Evolutionary conservation across 2,888 invertebrate genomes (phyloP), one percentile per base, ranked within the genome.

Genomic region (Tipula confusa): DNA sequence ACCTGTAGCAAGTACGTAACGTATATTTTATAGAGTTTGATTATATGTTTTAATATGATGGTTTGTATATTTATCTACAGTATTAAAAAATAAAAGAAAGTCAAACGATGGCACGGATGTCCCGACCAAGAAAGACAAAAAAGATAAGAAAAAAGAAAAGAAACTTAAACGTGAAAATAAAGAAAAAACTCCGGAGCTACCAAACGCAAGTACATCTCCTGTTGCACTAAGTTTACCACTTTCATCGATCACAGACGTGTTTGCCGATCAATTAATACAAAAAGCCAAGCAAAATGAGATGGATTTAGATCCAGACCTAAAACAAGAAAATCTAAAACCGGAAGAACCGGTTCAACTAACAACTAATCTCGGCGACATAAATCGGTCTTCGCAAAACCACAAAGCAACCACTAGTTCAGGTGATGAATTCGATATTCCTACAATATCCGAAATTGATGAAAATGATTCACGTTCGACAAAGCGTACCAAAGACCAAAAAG

Each of bases 161-260:
- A 86, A 87, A 84, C 85, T 90, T 90, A 84, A 91, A 91, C 48
- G 85, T 84, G 84, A 85, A 85, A 15, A 85, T 85, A 85, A 84
- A 85, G 87, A 87, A 11, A 85, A 15, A 83, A 86, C 83, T 82
- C 83, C 82, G 18, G 84, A 82, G 18, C 85, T 79, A 11, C 29
- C 13, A 43, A 43, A 36, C 11, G 15, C 48, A 2, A 83, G 15
- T 31, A 18, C n/a, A 11, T 15, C 82, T 1, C 15, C 38, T 43
- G 29, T 84, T 85, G 85, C 85, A 85, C 84, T 48, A 84, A 86
- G 29, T 83, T 5, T 48, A 85, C 89, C 89, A 84, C 90, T 91
- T 2, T 90, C 91, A 2, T 92, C 92, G 11, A 93, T 93, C 38
- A 92, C 92, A 0, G 93, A 93, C 87, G 91, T 92, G 0, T 92